These are phyloP conservation scores for Thumatha senex DNA, from an alignment of 2,888 invertebrate species.

Conservation along the genomic window DNA sequence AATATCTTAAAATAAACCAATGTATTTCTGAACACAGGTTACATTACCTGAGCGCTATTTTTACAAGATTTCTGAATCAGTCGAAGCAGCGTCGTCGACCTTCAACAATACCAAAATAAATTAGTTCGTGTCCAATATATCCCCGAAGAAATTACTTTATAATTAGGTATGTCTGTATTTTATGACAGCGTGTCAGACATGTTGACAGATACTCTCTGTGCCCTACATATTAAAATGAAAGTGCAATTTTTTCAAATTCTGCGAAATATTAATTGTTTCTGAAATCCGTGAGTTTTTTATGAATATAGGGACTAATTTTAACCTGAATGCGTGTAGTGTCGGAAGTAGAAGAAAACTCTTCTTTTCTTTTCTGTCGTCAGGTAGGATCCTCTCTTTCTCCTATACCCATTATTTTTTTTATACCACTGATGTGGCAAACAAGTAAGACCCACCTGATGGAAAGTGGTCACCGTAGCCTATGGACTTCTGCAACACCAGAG, in stretches of 20 bases:
- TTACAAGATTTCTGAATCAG: constrained; percentile 24
- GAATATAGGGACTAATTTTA: neutral
- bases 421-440: too few relatives aligned
- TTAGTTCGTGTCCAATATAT: constrained; percentile 16
- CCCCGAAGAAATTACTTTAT: constrained; percentile 30
- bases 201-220: constrained; percentile 26
- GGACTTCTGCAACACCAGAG: too few relatives aligned
- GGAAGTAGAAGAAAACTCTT: neutral
- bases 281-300: neutral
- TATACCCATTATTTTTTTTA: too few relatives aligned
- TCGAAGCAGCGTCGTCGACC: constrained; percentile 13
- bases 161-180: constrained; percentile 30
- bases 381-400: too few relatives aligned
- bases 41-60: constrained; percentile 27
- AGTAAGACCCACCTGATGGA: too few relatives aligned
- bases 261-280: neutral
- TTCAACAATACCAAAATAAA: constrained; percentile 28
- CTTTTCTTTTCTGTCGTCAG: too few relatives aligned
- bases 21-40: constrained; percentile 19
- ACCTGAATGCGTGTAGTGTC: neutral
- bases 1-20: neutral
- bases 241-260: neutral
- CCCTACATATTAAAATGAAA: constrained; percentile 27
- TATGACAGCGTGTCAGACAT: constrained; percentile 30
- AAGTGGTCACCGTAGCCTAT: too few relatives aligned